phyloP scores from a whole-genome alignment of 2,888 invertebrate species.

The Mallateleia sp. region DNA sequence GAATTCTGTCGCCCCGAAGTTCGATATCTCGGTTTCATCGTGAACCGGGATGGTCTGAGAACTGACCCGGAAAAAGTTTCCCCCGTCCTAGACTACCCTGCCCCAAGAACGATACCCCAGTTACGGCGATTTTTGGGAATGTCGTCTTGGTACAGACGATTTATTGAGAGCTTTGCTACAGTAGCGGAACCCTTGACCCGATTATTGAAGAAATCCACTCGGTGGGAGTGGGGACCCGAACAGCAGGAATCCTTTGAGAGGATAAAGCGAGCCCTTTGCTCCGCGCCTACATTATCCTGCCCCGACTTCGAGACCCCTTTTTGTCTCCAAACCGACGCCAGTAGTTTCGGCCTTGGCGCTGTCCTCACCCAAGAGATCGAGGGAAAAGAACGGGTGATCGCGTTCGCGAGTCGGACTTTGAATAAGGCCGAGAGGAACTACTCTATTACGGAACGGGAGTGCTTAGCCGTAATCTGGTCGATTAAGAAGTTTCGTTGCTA shows the following conservation, averaged over 20 bases:
- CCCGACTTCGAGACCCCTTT: constrained; percentile 15
- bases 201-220: background rate
- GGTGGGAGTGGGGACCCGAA: constrained; percentile 21
- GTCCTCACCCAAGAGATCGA: constrained; percentile 77
- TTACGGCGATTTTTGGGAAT: constrained; percentile 81
- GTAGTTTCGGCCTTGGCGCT: constrained; percentile 59
- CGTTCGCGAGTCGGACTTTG: constrained; percentile 78
- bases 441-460: constrained; percentile 79
- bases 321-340: constrained; percentile 16
- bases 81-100: constrained; percentile 40
- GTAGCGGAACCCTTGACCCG: background rate
- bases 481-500: constrained; percentile 75
- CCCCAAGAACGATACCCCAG: constrained; percentile 47
- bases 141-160: constrained; percentile 18
- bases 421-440: constrained; percentile 75
- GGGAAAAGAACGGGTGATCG: constrained; percentile 72
- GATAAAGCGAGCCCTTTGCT: background rate
- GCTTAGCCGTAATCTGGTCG: constrained; percentile 79
- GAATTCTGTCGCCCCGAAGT: constrained; percentile 63
- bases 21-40: constrained; percentile 52
- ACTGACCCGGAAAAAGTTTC: constrained; percentile 53
- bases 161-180: background rate
- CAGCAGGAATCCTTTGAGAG: background rate
- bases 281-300: background rate
- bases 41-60: constrained; percentile 47